Conservation (phyloP, 1,140 invertebrate genomes). For the Bombus haemorrhoidalis region DNA sequence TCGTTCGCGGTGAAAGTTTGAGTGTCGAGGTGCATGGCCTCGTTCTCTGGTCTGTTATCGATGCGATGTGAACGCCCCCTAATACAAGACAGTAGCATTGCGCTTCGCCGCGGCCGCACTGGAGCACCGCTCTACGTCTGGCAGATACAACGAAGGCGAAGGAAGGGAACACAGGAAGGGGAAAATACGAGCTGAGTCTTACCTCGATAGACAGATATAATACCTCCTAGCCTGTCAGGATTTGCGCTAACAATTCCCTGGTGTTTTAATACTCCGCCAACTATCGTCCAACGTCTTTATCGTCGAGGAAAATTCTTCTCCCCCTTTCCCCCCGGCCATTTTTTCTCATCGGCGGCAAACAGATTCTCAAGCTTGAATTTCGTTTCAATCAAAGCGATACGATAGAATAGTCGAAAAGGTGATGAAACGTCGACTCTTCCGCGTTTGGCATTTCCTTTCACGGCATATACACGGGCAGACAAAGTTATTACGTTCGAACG, state of each 20-base stretch:
- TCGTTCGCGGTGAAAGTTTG: slow-evolving; percentile 78
- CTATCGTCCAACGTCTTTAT: neutral
- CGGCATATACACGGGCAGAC: neutral
- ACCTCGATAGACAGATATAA: slow-evolving; percentile 23
- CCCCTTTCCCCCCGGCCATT: too few relatives aligned
- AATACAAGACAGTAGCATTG: slow-evolving; percentile 61
- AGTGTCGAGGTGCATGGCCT: slow-evolving; percentile 73
- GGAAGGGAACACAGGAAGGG: neutral
- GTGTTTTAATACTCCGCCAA: neutral
- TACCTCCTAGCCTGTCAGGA: neutral
- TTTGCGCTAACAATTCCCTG: neutral
- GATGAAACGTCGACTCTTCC: neutral
- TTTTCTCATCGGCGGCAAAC: too few relatives aligned
- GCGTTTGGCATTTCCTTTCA: slow-evolving; percentile 11
- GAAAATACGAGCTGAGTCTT: slow-evolving; percentile 35
- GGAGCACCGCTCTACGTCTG: slow-evolving; percentile 34
- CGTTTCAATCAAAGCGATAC: too few relatives aligned
- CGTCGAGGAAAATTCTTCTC: neutral
- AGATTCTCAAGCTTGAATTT: too few relatives aligned
- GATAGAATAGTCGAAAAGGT: neutral
- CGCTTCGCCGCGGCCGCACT: slow-evolving; percentile 27
- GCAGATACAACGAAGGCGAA: slow-evolving; percentile 36
- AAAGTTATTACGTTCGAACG: slow-evolving; percentile 6
- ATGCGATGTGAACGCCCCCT: slow-evolving; percentile 60
- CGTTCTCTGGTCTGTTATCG: slow-evolving; percentile 64